Percentiles rank a stretch among this genome's conserved stretches.
These are phyloP conservation scores for Caenorhabditis sp. DNA, from an alignment of 2,888 invertebrate genomes.

Conservation along the genomic window DNA sequence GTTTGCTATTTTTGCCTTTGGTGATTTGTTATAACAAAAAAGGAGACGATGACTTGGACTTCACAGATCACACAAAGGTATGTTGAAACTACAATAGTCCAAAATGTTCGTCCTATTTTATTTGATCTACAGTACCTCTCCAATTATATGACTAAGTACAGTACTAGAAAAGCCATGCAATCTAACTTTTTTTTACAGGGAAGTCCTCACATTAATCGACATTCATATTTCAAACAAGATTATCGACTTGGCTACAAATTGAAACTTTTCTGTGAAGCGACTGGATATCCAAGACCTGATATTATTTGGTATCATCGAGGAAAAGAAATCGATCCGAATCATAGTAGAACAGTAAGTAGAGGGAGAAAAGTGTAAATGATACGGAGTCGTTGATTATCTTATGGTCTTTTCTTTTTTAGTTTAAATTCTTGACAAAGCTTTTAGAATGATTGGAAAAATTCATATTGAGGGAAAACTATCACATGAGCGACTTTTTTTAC, in stretches of 20 bases:
- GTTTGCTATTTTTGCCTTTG: not conserved
- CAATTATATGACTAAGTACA: too few relatives aligned
- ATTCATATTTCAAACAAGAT: conserved; percentile 52
- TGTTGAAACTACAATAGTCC: not conserved
- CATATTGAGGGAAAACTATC: too few relatives aligned
- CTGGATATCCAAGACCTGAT: conserved; percentile 85
- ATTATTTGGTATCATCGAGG: conserved; percentile 95
- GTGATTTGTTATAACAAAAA: not conserved
- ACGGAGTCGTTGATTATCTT: not conserved
- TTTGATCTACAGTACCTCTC: too few relatives aligned
- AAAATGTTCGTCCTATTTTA: not conserved
- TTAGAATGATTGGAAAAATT: too few relatives aligned
- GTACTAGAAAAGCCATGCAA: too few relatives aligned
- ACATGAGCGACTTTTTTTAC: too few relatives aligned
- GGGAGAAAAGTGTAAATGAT: not conserved
- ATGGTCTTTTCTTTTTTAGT: not conserved
- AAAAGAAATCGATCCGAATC: conserved; percentile 80
- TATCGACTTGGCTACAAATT: conserved; percentile 84
- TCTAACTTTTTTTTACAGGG: conserved; percentile 47
- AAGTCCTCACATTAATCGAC: conserved; percentile 43
- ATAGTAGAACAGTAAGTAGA: conserved; percentile 33
- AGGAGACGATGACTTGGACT: not conserved
- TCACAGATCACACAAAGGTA: conserved; percentile 8
- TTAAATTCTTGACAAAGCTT: not conserved
- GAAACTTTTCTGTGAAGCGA: conserved; percentile 87